A percentile compares a stretch with the other conserved stretches of the same genome.
These are phyloP conservation scores for Acanthurus lineatus DNA, from an alignment of 2,797 vertebrate species.

Conservation along the genomic window DNA sequence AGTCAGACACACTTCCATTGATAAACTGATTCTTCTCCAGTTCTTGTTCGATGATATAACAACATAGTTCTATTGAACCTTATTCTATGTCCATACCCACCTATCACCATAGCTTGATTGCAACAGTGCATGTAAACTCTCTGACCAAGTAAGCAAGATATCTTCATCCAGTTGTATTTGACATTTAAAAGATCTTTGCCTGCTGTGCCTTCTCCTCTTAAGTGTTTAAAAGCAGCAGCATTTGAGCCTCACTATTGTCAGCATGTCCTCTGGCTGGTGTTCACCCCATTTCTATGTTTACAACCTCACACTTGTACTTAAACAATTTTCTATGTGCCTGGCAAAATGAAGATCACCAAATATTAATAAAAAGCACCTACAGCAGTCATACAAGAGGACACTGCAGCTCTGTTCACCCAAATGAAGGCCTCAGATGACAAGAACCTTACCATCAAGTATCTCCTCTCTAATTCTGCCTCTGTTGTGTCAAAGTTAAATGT, in stretches of 20 bases:
- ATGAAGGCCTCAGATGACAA: slow-evolving; percentile 10
- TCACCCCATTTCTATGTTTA: neutral
- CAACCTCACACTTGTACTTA: neutral
- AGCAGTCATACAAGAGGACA: slow-evolving; percentile 1
- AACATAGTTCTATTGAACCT: no score
- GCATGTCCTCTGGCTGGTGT: neutral
- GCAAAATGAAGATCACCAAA: neutral
- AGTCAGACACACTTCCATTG: no score
- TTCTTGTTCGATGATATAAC: no score
- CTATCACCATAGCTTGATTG: no score
- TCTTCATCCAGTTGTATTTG: neutral
- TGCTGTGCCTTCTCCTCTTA: neutral
- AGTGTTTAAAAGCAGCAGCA: neutral
- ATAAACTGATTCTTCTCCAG: no score
- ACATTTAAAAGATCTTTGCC: neutral
- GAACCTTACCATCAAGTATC: neutral
- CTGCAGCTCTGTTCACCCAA: neutral
- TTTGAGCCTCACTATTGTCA: neutral
- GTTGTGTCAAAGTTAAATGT: neutral
- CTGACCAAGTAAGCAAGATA: no score
- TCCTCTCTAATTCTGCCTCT: neutral
- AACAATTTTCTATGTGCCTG: neutral
- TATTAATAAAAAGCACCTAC: slow-evolving; percentile 14
- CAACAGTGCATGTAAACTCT: no score
- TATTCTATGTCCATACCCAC: no score